Evolutionary conservation across 2,888 invertebrate species (phyloP), one percentile per base, ranked within the genome.

Genomic region (Machimus atricapillus): DNA sequence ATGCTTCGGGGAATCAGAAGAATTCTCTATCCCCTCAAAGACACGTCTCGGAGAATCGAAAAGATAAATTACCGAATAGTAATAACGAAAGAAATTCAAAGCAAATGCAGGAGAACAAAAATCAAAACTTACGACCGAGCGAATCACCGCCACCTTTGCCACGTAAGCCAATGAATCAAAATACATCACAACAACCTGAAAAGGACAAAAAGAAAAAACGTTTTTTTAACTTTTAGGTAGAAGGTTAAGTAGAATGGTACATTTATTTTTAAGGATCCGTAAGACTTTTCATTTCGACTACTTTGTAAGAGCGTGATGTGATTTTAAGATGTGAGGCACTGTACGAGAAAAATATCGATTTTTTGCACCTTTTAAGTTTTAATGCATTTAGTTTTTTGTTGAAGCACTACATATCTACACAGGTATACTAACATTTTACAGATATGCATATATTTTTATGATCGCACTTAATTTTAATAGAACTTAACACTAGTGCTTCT

Each of bases 121-220:
- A 76, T 76, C 14, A 31, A 76, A 76, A 6, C 34, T 12, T 19
- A 40, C 19, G 1, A 6, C n/a, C 1, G 7, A 19, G 37, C 52
- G 82, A 82, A 8, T 86, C 87, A 52, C 89, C 91, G 9, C 92
- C 92, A n/a, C 91, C 91, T 1, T 85, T 91, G 76, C 12, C 91
- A 9, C 89, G 89, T 12, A 89, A 90, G 87, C 89, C 2, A 88
- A 89, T 7, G 79, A 88, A 90, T 14, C 89, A 87, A 82, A 89
- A 89, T 7, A 89, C 89, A 16, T 89, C 89, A 27, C 90, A 66
- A 27, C 66, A 66, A 19, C 66, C 23, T 66, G 66, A 90, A 52
- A 90, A 90, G 87, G 91, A 91, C 87, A 91, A 91, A 87, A 91
- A 91, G 81, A 91, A 90, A 43, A 87, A 91, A 43, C 91, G 91